phyloP scores from a whole-genome alignment of 2,888 invertebrate genomes.

The Microctonus brassicae region DNA sequence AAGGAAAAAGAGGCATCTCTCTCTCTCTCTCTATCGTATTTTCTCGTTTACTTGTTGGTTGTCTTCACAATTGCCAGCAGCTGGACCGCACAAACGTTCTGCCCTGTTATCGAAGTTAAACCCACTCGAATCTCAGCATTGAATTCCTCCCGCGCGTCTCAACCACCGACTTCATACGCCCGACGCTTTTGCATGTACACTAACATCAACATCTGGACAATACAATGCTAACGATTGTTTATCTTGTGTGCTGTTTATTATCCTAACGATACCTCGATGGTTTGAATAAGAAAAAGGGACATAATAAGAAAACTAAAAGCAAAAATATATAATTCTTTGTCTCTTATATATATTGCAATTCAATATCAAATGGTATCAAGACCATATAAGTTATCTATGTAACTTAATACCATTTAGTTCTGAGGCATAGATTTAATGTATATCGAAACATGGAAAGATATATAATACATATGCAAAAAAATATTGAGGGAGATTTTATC shows the following conservation, averaged over 20 bases:
- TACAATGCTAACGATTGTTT: conserved; percentile 55
- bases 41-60: conserved; percentile 20
- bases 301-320: neutral
- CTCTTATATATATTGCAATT: neutral
- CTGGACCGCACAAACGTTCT: conserved; percentile 48
- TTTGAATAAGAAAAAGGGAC: too few species aligned
- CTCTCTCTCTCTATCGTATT: neutral
- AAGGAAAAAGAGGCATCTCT: too few species aligned
- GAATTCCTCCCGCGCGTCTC: neutral
- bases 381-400: neutral
- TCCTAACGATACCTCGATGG: neutral
- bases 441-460: neutral
- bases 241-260: conserved; percentile 41
- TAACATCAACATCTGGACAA: conserved; percentile 14
- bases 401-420: too few species aligned
- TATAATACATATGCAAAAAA: neutral
- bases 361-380: neutral
- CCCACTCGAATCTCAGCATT: conserved; percentile 11
- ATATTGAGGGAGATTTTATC: neutral
- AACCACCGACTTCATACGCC: neutral
- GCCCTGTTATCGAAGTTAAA: conserved; percentile 39
- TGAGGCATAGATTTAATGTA: too few species aligned
- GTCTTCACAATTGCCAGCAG: conserved; percentile 49
- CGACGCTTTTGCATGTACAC: neutral
- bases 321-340: neutral